Evolutionary conservation across 2,113 vertebrate genomes (phyloP).

Genomic region (Daboia siamensis): DNA sequence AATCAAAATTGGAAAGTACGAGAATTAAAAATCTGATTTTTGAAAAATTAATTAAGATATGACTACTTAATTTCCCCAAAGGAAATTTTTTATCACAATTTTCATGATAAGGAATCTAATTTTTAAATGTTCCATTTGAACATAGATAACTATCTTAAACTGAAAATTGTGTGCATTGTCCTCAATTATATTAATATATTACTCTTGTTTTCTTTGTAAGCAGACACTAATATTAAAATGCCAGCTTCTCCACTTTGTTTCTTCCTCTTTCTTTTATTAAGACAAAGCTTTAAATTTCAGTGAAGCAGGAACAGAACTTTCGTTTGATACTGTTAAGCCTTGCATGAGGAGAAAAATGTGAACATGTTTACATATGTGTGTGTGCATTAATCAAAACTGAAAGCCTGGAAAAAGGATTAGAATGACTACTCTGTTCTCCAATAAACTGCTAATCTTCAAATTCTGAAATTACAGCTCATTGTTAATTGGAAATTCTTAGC

Average conservation of each 20-base stretch:
- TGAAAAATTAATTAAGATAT: slow-evolving; percentile 35
- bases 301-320: slow-evolving; percentile 42
- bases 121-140: slow-evolving; percentile 49
- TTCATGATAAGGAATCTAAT: slow-evolving; percentile 41
- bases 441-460: slow-evolving; percentile 40
- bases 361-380: slow-evolving; percentile 22
- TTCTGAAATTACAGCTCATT: slow-evolving; percentile 38
- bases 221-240: slow-evolving; percentile 50
- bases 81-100: slow-evolving; percentile 37
- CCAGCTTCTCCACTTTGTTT: slow-evolving; percentile 24
- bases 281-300: slow-evolving; percentile 53
- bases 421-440: slow-evolving; percentile 47
- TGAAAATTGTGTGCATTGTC: neutral
- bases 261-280: slow-evolving; percentile 48
- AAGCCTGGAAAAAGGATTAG: slow-evolving; percentile 62
- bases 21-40: slow-evolving; percentile 43
- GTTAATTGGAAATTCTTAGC: slow-evolving; percentile 44
- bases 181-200: neutral
- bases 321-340: slow-evolving; percentile 47
- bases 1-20: slow-evolving; percentile 34
- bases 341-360: neutral
- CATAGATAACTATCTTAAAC: neutral
- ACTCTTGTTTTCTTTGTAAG: slow-evolving; percentile 50
- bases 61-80: slow-evolving; percentile 46
- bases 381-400: slow-evolving; percentile 63